Evolutionary conservation across 2,888 invertebrate species (phyloP).

Genomic region (Watsonalla cultraria): DNA sequence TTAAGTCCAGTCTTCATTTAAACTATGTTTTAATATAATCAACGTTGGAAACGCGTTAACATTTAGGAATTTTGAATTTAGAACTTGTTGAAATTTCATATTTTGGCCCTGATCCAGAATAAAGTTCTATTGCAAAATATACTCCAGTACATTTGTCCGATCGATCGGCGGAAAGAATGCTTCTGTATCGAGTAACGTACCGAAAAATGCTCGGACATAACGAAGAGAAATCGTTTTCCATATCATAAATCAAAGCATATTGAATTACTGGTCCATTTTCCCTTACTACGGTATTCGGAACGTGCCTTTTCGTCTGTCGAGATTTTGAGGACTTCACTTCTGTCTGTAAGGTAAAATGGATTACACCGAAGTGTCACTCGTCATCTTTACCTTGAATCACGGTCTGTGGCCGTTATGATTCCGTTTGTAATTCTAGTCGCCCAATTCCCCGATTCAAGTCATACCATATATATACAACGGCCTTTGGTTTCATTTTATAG

Average conservation of each 20-base stretch:
- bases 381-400: too few relatives aligned
- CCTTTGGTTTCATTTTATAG: too few relatives aligned
- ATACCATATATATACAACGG: too few relatives aligned
- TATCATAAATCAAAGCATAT: slow-evolving; percentile 62
- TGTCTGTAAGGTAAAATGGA: too few relatives aligned
- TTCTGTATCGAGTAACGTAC: slow-evolving; percentile 49
- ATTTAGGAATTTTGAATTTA: too few relatives aligned
- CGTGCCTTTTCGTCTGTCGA: background rate
- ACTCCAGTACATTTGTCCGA: slow-evolving; percentile 1
- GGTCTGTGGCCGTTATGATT: too few relatives aligned
- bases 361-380: too few relatives aligned
- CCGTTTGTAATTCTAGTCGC: too few relatives aligned
- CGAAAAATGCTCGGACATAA: slow-evolving; percentile 55
- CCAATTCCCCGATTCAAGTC: too few relatives aligned
- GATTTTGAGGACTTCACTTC: background rate
- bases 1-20: too few relatives aligned
- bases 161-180: slow-evolving; percentile 16
- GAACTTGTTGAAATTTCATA: background rate
- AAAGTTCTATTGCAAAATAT: background rate
- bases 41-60: too few relatives aligned
- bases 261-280: slow-evolving; percentile 41
- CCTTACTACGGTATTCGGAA: slow-evolving; percentile 24
- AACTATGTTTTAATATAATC: too few relatives aligned
- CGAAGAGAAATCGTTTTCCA: slow-evolving; percentile 59
- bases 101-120: background rate